Evolutionary conservation across 2,113 vertebrate species (phyloP).

Genomic region (Eublepharis macularius): DNA sequence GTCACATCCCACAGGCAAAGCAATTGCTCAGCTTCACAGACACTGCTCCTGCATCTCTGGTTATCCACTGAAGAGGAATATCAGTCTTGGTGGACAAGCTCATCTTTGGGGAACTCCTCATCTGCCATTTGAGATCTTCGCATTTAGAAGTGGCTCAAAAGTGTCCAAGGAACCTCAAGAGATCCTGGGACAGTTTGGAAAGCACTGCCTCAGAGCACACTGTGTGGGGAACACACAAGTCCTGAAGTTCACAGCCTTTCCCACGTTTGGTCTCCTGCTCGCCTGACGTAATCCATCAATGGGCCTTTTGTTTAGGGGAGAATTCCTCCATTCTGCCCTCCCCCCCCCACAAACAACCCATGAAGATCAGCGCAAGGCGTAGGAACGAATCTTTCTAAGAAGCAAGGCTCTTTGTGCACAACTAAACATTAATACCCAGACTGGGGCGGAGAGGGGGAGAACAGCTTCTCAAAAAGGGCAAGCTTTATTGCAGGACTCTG

Average conservation of each 20-base stretch:
- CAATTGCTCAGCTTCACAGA: too few species aligned
- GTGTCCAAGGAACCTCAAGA: too few species aligned
- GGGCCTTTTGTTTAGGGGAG: conserved; percentile 29
- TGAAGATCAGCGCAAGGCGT: background rate
- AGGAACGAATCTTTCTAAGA: background rate
- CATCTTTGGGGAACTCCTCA: too few species aligned
- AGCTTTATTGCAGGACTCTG: fast-evolving
- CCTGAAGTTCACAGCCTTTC: conserved; percentile 25
- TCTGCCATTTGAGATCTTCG: too few species aligned
- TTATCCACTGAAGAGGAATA: too few species aligned
- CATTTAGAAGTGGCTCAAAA: too few species aligned
- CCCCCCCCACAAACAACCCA: background rate
- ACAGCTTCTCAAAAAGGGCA: fast-evolving
- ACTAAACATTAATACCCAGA: background rate
- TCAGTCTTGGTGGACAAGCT: too few species aligned
- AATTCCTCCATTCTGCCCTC: conserved; percentile 23
- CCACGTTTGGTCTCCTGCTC: background rate
- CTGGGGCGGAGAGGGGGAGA: background rate
- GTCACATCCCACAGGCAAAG: too few species aligned
- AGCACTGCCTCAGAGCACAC: background rate
- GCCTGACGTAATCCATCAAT: conserved; percentile 25
- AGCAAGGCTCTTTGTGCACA: conserved; percentile 18
- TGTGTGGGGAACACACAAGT: background rate
- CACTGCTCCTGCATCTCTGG: too few species aligned
- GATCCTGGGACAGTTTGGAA: background rate